A percentile compares a stretch with the other conserved stretches of the same genome.
phyloP scores from a whole-genome alignment of 2,888 invertebrate genomes.

The Leucozona laternaria region DNA sequence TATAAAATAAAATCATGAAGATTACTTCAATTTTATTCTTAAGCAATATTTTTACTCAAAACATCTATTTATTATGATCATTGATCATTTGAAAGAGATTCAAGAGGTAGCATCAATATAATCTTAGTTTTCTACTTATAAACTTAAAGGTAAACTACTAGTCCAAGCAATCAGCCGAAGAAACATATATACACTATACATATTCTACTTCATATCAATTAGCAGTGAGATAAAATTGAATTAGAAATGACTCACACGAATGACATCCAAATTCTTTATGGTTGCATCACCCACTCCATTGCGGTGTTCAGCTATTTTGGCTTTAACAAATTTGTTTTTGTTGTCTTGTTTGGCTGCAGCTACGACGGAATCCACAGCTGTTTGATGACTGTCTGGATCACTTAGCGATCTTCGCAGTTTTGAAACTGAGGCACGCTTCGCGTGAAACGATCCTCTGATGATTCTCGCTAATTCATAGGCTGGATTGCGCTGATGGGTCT shows the following conservation, averaged over 20 bases:
- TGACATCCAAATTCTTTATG: constrained; percentile 78
- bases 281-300: constrained; percentile 77
- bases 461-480: constrained; percentile 81
- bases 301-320: constrained; percentile 38
- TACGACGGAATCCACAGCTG: constrained; percentile 72
- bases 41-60: not conserved
- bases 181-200: not conserved
- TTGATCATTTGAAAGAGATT: too few relatives aligned
- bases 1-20: not conserved
- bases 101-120: not conserved
- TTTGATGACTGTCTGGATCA: constrained; percentile 81
- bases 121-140: not conserved
- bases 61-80: not conserved
- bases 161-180: not conserved
- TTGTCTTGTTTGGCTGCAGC: constrained; percentile 23
- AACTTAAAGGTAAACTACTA: not conserved
- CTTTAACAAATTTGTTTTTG: constrained; percentile 40
- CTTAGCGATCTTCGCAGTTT: constrained; percentile 82
- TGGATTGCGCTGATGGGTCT: constrained; percentile 78
- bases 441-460: constrained; percentile 81
- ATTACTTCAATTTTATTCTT: not conserved
- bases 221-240: constrained; percentile 36
- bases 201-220: not conserved
- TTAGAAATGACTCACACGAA: constrained; percentile 83
- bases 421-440: constrained; percentile 82